Percentiles rank a stretch among this genome's conserved stretches.
These are phyloP conservation scores for Hypomecis atomaria DNA, from an alignment of 2,888 invertebrate genomes.

Conservation along the genomic window DNA sequence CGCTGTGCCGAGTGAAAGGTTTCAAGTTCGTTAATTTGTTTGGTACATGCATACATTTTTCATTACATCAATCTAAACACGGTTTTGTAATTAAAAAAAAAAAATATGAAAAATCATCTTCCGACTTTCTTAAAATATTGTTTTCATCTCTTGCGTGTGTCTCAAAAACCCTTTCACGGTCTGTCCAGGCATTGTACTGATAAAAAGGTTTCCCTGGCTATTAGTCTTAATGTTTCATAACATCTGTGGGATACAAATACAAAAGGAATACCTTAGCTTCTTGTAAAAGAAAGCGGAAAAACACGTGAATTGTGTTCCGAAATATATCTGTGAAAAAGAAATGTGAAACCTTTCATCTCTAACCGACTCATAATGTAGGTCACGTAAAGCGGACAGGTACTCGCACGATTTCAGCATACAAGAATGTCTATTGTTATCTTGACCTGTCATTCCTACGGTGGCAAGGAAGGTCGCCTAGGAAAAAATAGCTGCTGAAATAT, in stretches of 20 bases:
- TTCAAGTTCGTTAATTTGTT: not conserved
- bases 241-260: conserved; percentile 11
- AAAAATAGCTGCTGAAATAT: conserved; percentile 33
- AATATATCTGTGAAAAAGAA: conserved; percentile 40
- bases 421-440: conserved; percentile 56
- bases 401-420: conserved; percentile 61
- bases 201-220: conserved; percentile 7
- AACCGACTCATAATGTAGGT: conserved; percentile 50
- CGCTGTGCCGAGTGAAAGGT: not conserved
- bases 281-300: conserved; percentile 33
- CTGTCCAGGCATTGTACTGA: not conserved
- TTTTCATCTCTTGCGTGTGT: not conserved
- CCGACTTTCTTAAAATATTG: conserved; percentile 1
- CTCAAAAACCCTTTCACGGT: not conserved
- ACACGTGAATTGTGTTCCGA: conserved; percentile 25
- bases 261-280: conserved; percentile 17
- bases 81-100: too few relatives aligned
- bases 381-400: conserved; percentile 58
- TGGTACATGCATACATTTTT: not conserved
- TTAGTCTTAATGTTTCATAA: conserved; percentile 16
- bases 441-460: conserved; percentile 43
- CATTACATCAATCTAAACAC: not conserved
- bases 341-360: conserved; percentile 44
- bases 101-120: not conserved
- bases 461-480: conserved; percentile 37